Percentiles rank a stretch among this genome's conserved stretches.
These are phyloP conservation scores for Bacillus rossius DNA, from an alignment of 1,140 invertebrate species.

Conservation along the genomic window DNA sequence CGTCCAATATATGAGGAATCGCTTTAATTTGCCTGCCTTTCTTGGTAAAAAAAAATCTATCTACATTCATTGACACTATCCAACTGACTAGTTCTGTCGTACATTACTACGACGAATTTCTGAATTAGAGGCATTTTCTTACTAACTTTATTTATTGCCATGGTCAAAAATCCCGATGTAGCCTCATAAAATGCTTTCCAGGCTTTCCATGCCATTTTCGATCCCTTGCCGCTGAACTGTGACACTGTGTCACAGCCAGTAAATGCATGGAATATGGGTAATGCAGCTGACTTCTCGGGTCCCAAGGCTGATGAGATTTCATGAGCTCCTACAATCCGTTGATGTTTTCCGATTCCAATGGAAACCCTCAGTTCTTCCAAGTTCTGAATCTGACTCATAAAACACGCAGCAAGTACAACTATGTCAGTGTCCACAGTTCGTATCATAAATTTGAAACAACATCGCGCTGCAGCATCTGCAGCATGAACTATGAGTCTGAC, in stretches of 20 bases:
- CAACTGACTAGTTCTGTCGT: constrained; percentile 2
- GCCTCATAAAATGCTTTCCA: background rate
- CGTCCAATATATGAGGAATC: background rate
- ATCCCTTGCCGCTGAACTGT: background rate
- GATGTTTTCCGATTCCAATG: constrained; percentile 17
- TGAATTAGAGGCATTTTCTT: background rate
- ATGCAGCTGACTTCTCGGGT: constrained; percentile 7
- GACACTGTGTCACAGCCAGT: constrained; percentile 7
- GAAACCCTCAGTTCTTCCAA: constrained; percentile 15
- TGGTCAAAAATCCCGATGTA: background rate
- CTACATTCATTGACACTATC: background rate
- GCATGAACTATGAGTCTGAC: constrained; percentile 16
- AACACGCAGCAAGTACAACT: constrained; percentile 9
- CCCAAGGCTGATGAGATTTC: constrained; percentile 14
- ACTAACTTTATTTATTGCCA: background rate
- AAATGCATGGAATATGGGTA: constrained; percentile 3
- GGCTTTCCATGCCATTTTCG: constrained; percentile 5
- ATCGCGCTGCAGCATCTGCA: constrained; percentile 16
- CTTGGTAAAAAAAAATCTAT: constrained; percentile 1
- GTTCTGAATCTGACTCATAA: too few relatives aligned
- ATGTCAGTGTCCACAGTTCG: constrained; percentile 18
- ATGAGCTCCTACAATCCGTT: constrained; percentile 11
- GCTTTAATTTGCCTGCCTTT: background rate
- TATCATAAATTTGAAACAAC: constrained; percentile 10
- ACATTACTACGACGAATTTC: background rate